These are phyloP conservation scores for Perizoma flavofasciatum DNA, from an alignment of 2,888 invertebrate species.

Conservation along the genomic window DNA sequence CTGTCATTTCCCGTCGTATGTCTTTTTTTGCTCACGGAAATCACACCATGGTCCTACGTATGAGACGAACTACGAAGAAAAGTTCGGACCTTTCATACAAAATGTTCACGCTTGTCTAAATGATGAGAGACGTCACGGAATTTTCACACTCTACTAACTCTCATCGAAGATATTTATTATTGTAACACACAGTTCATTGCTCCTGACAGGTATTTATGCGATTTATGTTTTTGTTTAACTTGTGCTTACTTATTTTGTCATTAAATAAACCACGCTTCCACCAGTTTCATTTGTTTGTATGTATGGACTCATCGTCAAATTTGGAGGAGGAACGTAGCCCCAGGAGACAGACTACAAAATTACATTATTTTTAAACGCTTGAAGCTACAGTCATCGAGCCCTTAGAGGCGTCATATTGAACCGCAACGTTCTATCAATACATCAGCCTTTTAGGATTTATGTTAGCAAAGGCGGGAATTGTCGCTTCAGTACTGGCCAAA, in stretches of 20 bases:
- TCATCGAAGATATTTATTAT: constrained; percentile 25
- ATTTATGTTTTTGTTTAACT: constrained; percentile 3
- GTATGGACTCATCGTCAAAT: too few species aligned
- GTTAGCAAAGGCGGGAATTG: too few species aligned
- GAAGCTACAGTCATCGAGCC: too few species aligned
- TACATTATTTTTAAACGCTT: too few species aligned
- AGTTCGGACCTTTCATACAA: constrained; percentile 48
- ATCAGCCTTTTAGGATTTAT: too few species aligned
- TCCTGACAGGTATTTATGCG: not conserved
- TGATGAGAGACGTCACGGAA: constrained; percentile 38
- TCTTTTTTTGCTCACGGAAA: constrained; percentile 72
- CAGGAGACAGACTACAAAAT: too few species aligned
- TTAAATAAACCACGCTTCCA: too few species aligned
- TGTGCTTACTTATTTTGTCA: not conserved
- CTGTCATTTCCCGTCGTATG: constrained; percentile 76
- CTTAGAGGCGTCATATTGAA: too few species aligned
- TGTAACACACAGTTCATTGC: constrained; percentile 26
- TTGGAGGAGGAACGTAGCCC: too few species aligned
- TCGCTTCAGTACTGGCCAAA: too few species aligned
- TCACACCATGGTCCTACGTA: constrained; percentile 69
- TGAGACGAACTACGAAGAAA: constrained; percentile 42
- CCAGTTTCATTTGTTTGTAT: too few species aligned
- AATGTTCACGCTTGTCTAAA: constrained; percentile 52
- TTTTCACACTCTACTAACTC: constrained; percentile 40
- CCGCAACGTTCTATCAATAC: too few species aligned